Conservation (phyloP, 1,140 invertebrate species). For the Bathynomus jamesi region DNA sequence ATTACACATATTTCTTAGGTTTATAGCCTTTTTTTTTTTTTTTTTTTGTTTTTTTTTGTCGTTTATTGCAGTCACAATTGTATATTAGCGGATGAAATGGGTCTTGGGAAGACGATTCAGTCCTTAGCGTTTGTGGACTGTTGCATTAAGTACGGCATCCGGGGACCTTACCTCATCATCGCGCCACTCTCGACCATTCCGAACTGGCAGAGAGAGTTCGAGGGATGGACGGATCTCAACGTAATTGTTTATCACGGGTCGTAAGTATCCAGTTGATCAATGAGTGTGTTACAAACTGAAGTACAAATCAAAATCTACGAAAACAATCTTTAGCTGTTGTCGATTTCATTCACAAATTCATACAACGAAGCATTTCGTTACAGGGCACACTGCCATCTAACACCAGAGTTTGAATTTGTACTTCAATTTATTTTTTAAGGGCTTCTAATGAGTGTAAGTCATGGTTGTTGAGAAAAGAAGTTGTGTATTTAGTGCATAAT, state of each 20-base stretch:
- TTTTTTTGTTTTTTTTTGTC: no score
- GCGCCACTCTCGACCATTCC: constrained; percentile 97
- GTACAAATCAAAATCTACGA: no score
- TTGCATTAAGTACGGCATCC: constrained; percentile 85
- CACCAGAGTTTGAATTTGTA: no score
- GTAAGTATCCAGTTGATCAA: constrained; percentile 43
- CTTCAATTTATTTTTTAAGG: no score
- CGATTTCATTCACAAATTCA: no score
- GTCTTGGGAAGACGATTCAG: constrained; percentile 94
- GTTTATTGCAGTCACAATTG: constrained; percentile 74
- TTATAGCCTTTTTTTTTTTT: constrained; percentile 3
- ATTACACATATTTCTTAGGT: constrained; percentile 6
- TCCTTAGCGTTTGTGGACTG: constrained; percentile 88
- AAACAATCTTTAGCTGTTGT: no score
- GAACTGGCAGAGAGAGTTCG: constrained; percentile 99
- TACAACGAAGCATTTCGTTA: no score
- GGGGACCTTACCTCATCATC: constrained; percentile 97
- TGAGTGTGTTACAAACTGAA: no score
- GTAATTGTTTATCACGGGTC: constrained; percentile 97
- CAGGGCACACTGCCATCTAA: no score
- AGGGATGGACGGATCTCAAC: constrained; percentile 99
- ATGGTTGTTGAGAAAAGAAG: no score
- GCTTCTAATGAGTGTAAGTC: no score
- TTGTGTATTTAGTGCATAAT: no score
- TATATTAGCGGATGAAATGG: constrained; percentile 99